Evolutionary conservation across 1,140 invertebrate genomes (phyloP).

Genomic region (Conopomorpha cramerella): DNA sequence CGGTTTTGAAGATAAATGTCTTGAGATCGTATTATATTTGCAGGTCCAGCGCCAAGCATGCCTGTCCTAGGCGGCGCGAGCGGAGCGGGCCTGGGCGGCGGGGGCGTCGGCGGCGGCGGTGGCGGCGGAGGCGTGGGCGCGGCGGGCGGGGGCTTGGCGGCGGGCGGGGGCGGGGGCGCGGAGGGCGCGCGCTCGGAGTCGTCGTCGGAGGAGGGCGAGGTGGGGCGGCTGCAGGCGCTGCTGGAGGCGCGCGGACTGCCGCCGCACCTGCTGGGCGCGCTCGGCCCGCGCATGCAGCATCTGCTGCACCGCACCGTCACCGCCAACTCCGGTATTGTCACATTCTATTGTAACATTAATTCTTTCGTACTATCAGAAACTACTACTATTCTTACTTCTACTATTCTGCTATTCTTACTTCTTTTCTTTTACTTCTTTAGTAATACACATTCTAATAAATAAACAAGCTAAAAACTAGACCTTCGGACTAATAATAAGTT

Average conservation of each 20-base stretch:
- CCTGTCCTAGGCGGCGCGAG: constrained; percentile 17
- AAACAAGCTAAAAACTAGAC: no score
- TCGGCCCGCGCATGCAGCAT: constrained; percentile 97
- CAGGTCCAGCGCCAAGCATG: no score
- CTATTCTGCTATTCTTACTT: no score
- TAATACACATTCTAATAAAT: no score
- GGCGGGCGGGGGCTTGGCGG: constrained; percentile 10
- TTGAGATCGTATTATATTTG: no score
- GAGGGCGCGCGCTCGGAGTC: constrained; percentile 62
- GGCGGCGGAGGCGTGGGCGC: constrained; percentile 10
- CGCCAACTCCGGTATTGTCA: constrained; percentile 69
- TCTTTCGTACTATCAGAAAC: no score
- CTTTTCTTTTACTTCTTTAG: no score
- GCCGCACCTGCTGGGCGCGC: constrained; percentile 91
- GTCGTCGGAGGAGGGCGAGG: constrained; percentile 83
- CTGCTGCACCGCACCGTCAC: constrained; percentile 92
- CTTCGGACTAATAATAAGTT: no score
- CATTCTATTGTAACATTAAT: not conserved
- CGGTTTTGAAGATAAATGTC: no score
- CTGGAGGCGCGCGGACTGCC: constrained; percentile 93
- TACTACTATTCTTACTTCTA: no score
- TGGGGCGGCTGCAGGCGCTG: constrained; percentile 85
- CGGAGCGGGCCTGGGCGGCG: constrained; percentile 28
- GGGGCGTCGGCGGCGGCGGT: constrained; percentile 5
- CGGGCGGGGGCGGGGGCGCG: constrained; percentile 9